Evolutionary conservation across 2,113 vertebrate species (phyloP).

Genomic region (Microcebus lehilahytsara): DNA sequence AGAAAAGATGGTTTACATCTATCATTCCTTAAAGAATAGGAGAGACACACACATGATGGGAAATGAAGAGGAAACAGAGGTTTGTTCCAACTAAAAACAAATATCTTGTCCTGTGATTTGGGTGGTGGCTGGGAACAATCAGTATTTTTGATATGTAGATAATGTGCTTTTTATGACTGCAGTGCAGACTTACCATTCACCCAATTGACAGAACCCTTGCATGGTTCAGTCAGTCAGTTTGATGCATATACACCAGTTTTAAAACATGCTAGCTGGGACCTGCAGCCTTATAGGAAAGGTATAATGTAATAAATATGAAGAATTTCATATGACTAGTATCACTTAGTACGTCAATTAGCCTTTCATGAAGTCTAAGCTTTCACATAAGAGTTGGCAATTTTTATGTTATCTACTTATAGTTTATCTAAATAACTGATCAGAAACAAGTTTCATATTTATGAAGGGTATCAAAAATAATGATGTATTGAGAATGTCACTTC

Average conservation of each 20-base stretch:
- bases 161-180: background rate
- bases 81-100: conserved; percentile 66
- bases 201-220: background rate
- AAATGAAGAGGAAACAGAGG: conserved; percentile 78
- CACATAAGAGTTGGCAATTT: background rate
- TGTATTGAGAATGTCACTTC: background rate
- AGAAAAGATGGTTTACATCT: conserved; percentile 87
- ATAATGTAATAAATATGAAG: background rate
- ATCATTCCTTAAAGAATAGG: conserved; percentile 91
- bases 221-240: background rate
- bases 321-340: background rate
- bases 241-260: background rate
- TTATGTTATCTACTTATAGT: background rate
- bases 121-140: background rate
- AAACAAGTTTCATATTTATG: background rate
- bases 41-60: conserved; percentile 95
- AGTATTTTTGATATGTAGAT: background rate
- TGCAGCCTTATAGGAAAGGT: background rate
- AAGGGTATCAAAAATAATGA: background rate
- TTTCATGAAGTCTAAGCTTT: background rate
- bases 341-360: background rate
- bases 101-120: background rate
- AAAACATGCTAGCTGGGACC: background rate
- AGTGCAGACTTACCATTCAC: background rate
- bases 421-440: background rate